Evolutionary conservation across 1,140 invertebrate species (phyloP), one percentile per base, ranked within the genome.

Genomic region (Battus philenor): DNA sequence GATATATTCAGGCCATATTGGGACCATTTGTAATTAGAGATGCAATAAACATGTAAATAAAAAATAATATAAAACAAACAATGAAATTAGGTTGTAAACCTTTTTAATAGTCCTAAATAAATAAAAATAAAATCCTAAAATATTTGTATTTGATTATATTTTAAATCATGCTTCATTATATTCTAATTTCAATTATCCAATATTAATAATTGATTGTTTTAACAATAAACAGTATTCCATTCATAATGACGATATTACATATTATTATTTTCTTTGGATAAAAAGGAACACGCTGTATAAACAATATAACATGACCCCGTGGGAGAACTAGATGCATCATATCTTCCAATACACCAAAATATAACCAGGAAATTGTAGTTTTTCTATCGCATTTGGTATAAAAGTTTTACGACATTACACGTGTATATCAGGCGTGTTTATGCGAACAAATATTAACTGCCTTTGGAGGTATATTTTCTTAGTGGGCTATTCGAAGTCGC

Each of bases 331-430:
- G 26, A 12, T 32, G 59, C 39, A 44, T 57, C 54, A 53, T 60
- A 63, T 67, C 56, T 54, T 45, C 54, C 56, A 49, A 71, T 72
- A 68, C 53, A 44, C 31, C 24, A 31, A 39, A 54, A 59, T 59
- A 48, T 39, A 69, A 68, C 64, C 69, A 69, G 71, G 69, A 80
- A 71, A 69, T 66, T 64, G 61, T 76, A n/a, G n/a, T n/a, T 79
- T 75, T 75, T 76, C 59, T 62, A 22, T 22, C 3, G 3, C 3
- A 4, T 22, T 22, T 22, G 7, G 20, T 4, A 22, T n/a, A n/a
- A n/a, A n/a, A n/a, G n/a, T n/a, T n/a, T n/a, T n/a, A n/a, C n/a
- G n/a, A n/a, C n/a, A n/a, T n/a, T n/a, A n/a, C n/a, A n/a, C n/a
- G n/a, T n/a, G n/a, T n/a, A n/a, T n/a, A n/a, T n/a, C n/a, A n/a